Evolutionary conservation across 1,140 invertebrate species (phyloP), one percentile per base, ranked within the genome.

Genomic region (Leucophenga varia): DNA sequence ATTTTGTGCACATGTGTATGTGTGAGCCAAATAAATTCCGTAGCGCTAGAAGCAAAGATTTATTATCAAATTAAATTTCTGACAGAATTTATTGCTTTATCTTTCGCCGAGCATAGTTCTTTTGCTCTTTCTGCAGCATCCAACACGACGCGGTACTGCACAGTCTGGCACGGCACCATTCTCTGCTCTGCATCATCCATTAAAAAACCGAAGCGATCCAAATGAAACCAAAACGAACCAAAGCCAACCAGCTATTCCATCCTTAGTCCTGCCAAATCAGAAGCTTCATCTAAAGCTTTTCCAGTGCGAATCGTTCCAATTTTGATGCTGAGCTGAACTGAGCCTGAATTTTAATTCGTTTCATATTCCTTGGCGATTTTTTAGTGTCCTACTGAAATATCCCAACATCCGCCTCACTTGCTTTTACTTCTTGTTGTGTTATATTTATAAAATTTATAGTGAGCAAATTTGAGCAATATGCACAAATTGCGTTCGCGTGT

Each of bases 31-130:
- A 72, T 72, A 72, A 72, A 72, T 72, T 72, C 69, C 63, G 63
- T 68, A 72, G 67, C 65, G 67, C 71, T 74, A 73, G 70, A 69
- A 74, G 67, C 58, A 65, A 71, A 74, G 71, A 74, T 74, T 73
- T 74, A 74, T 74, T 73, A 74, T 71, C 71, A 74, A 74, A 74
- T 74, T 73, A 74, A 74, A 74, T 74, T 74, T 74, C 71, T 73
- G 70, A 73, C 71, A 73, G 64, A 73, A 74, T 74, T 74, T 74
- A 74, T 74, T 74, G 71, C 71, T 74, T 74, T 74, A 74, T 74
- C 71, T 74, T 64, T 71, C 61, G 56, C 65, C 69, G 64, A 67
- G 61, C 69, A 72, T 72, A 72, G 68, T 72, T 72, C 60, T 61
- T 65, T 71, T 64, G 59, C 59, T 36, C 64, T 65, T 58, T 72